Evolutionary conservation across 2,113 vertebrate species (phyloP).

Genomic region (Gasterosteus aculeatus): DNA sequence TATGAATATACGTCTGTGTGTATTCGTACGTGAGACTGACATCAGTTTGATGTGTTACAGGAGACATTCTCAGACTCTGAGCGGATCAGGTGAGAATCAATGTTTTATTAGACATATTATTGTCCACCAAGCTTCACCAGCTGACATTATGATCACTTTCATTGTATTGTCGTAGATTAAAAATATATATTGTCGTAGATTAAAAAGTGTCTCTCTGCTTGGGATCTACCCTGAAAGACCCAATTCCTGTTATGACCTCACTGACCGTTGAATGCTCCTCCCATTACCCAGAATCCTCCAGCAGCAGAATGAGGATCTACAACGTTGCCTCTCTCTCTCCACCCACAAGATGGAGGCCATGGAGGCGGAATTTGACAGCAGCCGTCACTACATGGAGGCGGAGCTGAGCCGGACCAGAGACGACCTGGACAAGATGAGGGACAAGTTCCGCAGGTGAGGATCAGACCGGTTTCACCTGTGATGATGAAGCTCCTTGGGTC

Average conservation of each 20-base stretch:
- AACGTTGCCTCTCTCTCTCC: constrained; percentile 86
- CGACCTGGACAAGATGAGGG: constrained; percentile 97
- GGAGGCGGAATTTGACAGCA: constrained; percentile 93
- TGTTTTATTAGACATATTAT: neutral
- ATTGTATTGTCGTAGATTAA: no score
- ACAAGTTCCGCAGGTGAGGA: constrained; percentile 94
- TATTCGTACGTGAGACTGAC: neutral
- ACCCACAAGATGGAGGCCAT: constrained; percentile 93
- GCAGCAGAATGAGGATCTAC: constrained; percentile 95
- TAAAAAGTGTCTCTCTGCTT: no score
- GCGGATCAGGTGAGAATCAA: constrained; percentile 88
- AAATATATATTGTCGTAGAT: no score
- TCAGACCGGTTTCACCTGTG: neutral
- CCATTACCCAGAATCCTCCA: constrained; percentile 86
- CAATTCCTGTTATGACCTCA: neutral
- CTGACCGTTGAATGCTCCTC: neutral
- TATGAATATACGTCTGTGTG: neutral
- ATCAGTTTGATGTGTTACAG: constrained; percentile 79
- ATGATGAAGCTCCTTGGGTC: neutral
- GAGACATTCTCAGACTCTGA: constrained; percentile 89
- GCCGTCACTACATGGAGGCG: constrained; percentile 92
- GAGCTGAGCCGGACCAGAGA: constrained; percentile 92
- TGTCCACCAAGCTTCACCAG: no score
- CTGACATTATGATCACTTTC: no score
- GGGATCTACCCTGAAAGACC: neutral